These are phyloP conservation scores for Clostera curtula DNA, from an alignment of 2,888 invertebrate genomes.

Conservation along the genomic window DNA sequence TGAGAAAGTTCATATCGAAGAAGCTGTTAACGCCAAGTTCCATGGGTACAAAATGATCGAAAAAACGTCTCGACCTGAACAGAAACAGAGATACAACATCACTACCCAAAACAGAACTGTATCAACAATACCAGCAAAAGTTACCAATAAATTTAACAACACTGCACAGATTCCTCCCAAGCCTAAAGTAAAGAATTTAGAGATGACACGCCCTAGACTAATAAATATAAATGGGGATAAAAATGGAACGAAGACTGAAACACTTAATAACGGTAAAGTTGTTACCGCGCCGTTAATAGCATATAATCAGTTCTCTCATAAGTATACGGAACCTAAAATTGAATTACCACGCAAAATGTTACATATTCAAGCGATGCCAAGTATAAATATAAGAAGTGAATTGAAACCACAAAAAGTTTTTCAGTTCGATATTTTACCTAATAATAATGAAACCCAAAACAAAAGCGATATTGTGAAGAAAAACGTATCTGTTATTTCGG, in stretches of 20 bases:
- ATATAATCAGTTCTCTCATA: conserved; percentile 51
- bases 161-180: conserved; percentile 31
- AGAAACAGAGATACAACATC: conserved; percentile 17
- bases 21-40: conserved; percentile 68
- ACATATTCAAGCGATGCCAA: conserved; percentile 64
- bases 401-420: conserved; percentile 66
- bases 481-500: conserved; percentile 47
- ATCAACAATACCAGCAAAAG: conserved; percentile 16
- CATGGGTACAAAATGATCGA: conserved; percentile 55
- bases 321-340: conserved; percentile 38
- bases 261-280: conserved; percentile 31
- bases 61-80: conserved; percentile 20
- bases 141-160: conserved; percentile 30
- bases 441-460: conserved; percentile 22
- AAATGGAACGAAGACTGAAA: conserved; percentile 26
- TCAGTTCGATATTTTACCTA: conserved; percentile 63
- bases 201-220: conserved; percentile 40
- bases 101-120: conserved; percentile 10
- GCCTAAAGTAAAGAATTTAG: conserved; percentile 33
- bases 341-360: conserved; percentile 31
- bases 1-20: conserved; percentile 62
- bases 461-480: conserved; percentile 22
- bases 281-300: conserved; percentile 33
- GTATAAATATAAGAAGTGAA: conserved; percentile 67
- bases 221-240: conserved; percentile 45